Evolutionary conservation across 1,140 invertebrate genomes (phyloP), one percentile per base, ranked within the genome.

Genomic region (Drosophila paulistorum): DNA sequence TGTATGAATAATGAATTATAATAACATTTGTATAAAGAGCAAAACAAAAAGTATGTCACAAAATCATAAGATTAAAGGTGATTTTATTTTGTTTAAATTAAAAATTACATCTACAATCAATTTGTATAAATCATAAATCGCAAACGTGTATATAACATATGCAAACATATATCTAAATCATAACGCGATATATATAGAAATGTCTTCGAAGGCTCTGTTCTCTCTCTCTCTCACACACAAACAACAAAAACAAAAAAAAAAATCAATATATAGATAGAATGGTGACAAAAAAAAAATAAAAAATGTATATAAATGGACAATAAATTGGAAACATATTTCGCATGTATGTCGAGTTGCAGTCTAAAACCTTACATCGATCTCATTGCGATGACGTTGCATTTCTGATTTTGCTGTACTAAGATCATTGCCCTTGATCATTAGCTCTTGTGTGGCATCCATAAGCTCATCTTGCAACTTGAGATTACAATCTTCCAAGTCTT

Each of bases 401-500:
- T 94, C 93, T 3, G 86, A 79, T 79, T 93, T 93, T 42, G 93
- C 89, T 58, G 92, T 90, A 20, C 93, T 92, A 37, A 94, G 90
- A 78, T 94, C 93, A 45, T 81, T 92, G 68, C 93, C 93, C 69
- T 93, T 93, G 51, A 89, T 90, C 72, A 92, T 92, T 39, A 94
- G 73, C 74, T 93, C 93, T 64, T 92, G 92, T 64, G 93, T 92
- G 66, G 93, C 90, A 65, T 94, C 93, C 85, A 93, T 92, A 7
- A 94, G 90, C 84, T 94, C 93, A 14, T 90, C 91, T 76, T 93
- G 93, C 70, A 94, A 78, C 84, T 93, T 92, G 1, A 93, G 90
- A 23, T 93, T 93, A 7, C 93, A 82, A 68, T 92, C 81, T 79
- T 94, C 93, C 91, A 93, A 93, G 73, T 94, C 93, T 85, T 93